phyloP scores from a whole-genome alignment of 1,140 invertebrate genomes.

The Hydropsyche tenuis region DNA sequence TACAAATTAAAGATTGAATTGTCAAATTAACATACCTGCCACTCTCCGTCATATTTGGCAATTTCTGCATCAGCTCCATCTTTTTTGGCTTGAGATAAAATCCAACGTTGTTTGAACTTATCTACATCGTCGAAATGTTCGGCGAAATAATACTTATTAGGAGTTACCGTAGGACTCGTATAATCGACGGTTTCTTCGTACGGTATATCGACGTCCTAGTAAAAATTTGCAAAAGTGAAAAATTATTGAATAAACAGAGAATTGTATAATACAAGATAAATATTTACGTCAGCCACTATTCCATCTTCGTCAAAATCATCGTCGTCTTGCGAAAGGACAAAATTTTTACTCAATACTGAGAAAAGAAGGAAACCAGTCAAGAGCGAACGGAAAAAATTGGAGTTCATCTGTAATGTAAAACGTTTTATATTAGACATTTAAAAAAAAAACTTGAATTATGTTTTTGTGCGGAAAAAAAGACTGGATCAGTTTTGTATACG shows the following conservation, averaged over 20 bases:
- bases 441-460: constrained; percentile 2
- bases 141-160: constrained; percentile 75
- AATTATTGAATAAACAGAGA: too few species aligned
- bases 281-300: constrained; percentile 44
- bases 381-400: constrained; percentile 34
- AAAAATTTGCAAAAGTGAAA: background rate
- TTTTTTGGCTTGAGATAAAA: constrained; percentile 91
- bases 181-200: constrained; percentile 53
- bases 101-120: constrained; percentile 81
- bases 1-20: background rate
- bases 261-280: background rate
- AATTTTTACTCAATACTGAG: constrained; percentile 24
- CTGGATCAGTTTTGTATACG: too few species aligned
- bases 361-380: constrained; percentile 30
- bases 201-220: background rate
- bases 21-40: constrained; percentile 58
- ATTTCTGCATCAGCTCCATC: constrained; percentile 90
- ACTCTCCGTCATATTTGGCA: constrained; percentile 93
- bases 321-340: constrained; percentile 43
- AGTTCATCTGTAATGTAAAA: constrained; percentile 47
- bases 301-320: constrained; percentile 50
- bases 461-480: background rate
- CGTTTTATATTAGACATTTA: too few species aligned
- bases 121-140: constrained; percentile 89
- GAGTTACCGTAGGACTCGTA: constrained; percentile 66